Conservation (phyloP, 2,797 vertebrate species). For the Pseudochirops corinnae region DNA sequence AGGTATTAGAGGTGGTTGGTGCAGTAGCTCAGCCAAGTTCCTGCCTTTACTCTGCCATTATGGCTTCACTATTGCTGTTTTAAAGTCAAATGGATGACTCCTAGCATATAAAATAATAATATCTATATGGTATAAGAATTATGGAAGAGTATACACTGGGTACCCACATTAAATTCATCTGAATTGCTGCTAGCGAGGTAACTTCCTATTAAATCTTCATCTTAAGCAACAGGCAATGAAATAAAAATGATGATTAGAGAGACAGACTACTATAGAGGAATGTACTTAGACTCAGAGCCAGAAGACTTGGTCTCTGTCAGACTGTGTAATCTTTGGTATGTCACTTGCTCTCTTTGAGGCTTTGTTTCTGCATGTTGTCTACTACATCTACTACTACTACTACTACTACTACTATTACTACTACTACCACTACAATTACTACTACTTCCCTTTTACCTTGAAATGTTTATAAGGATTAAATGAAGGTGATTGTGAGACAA, state of each 20-base stretch:
- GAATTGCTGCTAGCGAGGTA: slow-evolving; percentile 54
- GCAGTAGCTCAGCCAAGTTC: too few species aligned
- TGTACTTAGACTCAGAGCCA: neutral
- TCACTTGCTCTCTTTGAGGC: neutral
- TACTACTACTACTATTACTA: too few species aligned
- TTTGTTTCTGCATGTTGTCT: neutral
- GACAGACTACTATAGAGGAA: neutral
- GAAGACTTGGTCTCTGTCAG: neutral
- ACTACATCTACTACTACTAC: too few species aligned
- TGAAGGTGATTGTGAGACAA: neutral
- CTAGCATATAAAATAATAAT: slow-evolving; percentile 66
- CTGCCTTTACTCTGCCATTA: too few species aligned
- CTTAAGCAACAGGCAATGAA: slow-evolving; percentile 36
- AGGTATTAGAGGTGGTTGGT: too few species aligned
- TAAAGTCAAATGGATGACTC: slow-evolving; percentile 69
- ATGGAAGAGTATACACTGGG: slow-evolving; percentile 61
- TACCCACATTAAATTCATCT: slow-evolving; percentile 65
- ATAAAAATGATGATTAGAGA: neutral
- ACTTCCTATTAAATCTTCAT: slow-evolving; percentile 56
- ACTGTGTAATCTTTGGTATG: neutral
- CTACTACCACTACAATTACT: too few species aligned
- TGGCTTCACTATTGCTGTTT: slow-evolving; percentile 4
- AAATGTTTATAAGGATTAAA: neutral
- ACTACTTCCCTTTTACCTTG: neutral
- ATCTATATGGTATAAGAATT: slow-evolving; percentile 67